Conservation (phyloP, 2,888 invertebrate species). For the Tanytarsus gracilentus region DNA sequence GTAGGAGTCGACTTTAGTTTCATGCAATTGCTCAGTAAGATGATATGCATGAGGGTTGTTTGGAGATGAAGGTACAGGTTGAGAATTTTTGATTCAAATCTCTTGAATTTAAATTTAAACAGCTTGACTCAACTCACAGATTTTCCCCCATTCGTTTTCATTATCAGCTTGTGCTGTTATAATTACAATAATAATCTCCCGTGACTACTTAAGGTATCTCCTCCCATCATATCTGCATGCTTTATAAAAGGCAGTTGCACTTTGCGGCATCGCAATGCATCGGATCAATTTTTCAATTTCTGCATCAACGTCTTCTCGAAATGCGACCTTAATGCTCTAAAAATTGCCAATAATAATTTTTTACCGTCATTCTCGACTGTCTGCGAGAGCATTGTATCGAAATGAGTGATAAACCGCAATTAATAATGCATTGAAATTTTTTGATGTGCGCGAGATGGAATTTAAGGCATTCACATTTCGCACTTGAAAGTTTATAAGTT, state of each 20-base stretch:
- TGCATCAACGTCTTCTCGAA: not conserved
- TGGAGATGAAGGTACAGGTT: too few species aligned
- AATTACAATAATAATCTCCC: conserved; percentile 6
- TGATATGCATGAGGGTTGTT: not conserved
- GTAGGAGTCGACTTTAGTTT: too few species aligned
- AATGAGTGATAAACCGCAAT: conserved; percentile 8
- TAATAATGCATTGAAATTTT: not conserved
- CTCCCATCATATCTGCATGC: not conserved
- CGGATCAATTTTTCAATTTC: conserved; percentile 13
- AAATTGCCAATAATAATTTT: conserved; percentile 7
- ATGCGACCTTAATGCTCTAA: not conserved
- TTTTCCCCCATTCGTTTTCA: too few species aligned
- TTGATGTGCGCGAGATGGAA: conserved; percentile 1
- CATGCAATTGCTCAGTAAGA: conserved; percentile 2
- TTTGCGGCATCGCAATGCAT: not conserved
- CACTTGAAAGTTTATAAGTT: too few species aligned
- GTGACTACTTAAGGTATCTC: not conserved
- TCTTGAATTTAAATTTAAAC: not conserved
- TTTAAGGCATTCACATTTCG: conserved; percentile 1
- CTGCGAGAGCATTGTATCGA: too few species aligned
- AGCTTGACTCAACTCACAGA: not conserved
- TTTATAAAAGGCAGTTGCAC: not conserved
- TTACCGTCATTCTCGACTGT: not conserved
- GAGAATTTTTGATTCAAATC: too few species aligned
- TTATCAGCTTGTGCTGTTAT: conserved; percentile 1